Percentiles rank a stretch among this genome's conserved stretches.
Conservation (phyloP, 1,140 invertebrate species). For the Heterodera schachtii region DNA sequence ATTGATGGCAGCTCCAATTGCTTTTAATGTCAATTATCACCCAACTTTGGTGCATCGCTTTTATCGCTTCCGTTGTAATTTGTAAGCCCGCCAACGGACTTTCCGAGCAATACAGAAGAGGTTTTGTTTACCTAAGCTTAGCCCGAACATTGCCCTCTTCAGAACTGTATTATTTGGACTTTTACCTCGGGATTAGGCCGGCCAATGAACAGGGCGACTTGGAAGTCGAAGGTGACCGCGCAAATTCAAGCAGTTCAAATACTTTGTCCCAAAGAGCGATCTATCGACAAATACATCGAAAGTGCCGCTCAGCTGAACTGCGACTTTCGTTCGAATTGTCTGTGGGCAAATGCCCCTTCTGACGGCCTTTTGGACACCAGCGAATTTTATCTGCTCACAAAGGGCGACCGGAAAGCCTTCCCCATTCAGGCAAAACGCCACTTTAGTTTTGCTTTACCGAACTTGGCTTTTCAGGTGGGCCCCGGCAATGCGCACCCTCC, state of each 20-base stretch:
- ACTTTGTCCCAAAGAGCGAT: conserved; percentile 8
- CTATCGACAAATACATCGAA: conserved; percentile 43
- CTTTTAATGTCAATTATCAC: not conserved
- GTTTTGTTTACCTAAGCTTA: not conserved
- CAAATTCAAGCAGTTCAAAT: not conserved
- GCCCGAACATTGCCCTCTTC: not conserved
- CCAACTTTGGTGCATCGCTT: no score
- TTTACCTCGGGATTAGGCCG: conserved; percentile 46
- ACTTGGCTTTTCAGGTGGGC: conserved; percentile 8
- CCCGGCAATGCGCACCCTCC: conserved; percentile 47
- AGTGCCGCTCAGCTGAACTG: conserved; percentile 46
- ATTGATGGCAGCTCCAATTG: not conserved
- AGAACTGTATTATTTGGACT: conserved; percentile 48
- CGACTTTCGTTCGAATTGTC: conserved; percentile 41
- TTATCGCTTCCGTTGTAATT: not conserved
- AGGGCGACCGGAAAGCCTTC: conserved; percentile 49
- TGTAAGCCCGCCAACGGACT: not conserved
- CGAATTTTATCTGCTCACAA: conserved; percentile 54
- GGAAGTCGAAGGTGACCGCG: conserved; percentile 35
- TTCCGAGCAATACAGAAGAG: not conserved
- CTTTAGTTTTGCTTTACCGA: not conserved
- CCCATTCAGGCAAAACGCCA: conserved; percentile 40
- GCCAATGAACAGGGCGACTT: conserved; percentile 46
- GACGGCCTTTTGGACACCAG: conserved; percentile 53
- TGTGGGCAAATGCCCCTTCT: conserved; percentile 47